Base-by-base conservation (phyloP, 2,797 vertebrate species). In the Decapterus maruadsi region DNA sequence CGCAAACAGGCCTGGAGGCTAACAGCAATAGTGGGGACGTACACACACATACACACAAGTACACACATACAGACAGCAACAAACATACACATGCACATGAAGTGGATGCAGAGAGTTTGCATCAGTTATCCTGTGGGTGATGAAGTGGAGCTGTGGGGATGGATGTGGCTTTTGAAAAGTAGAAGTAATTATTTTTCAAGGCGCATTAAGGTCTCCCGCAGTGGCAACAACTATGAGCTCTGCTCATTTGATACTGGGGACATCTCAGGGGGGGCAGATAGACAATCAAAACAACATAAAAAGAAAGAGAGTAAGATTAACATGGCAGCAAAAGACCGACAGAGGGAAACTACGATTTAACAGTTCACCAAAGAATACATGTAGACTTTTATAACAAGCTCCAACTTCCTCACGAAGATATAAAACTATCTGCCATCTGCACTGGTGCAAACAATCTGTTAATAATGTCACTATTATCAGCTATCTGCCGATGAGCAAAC, bases 1-100 rank as follows among this genome's bases (percentile, higher is more conserved):
- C 72, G 87, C 90, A 95, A 94, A 94, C 93, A 95, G 90, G 87
- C 90, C 94, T 42, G 46, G 77, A 72, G 93, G 94, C 92, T 86
- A 84, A 70, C 76, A 70, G 86, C 75, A 42, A 59, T 63, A 68
- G 76, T 36, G 72, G 48, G 58, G 70, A 55, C 77, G 88, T 81
- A 40, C 58, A 64, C 50, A 26, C 75, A 91, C 70, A 50, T 19
- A 50, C 46, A 50, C 46, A 66, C 81, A 83, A n/a, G 59, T 54
- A 66, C 81, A 83, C 20, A 61, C 56, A 88, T 82, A 43, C 45
- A 74, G 62, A 72, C 74, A 81, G 79, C 82, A 81, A 66, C 72
- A 80, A 77, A 91, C 72, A 89, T 75, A 90, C 63, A 81, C 75
- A 68, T 16, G 17, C 57, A 54, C 72, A 74, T 62, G 58, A 72